phyloP scores from a whole-genome alignment of 2,113 vertebrate genomes.

The Spea multiplicata region DNA sequence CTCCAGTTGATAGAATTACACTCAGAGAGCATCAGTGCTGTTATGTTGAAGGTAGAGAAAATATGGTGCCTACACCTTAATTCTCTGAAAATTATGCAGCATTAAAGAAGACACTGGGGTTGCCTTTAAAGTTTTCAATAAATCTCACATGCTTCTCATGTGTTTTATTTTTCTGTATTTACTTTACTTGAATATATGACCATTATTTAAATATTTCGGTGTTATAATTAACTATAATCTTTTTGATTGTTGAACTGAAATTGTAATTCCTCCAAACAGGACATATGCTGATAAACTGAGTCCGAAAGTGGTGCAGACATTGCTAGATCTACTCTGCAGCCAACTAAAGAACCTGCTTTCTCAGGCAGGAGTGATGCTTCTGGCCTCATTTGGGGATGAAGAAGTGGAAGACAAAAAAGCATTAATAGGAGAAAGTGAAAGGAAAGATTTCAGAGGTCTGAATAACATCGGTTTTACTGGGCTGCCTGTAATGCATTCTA shows the following conservation, averaged over 20 bases:
- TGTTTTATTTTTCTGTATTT: not conserved
- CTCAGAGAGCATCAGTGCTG: too few species aligned
- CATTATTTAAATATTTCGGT: too few species aligned
- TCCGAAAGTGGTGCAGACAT: conserved; percentile 92
- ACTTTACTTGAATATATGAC: too few species aligned
- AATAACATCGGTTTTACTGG: not conserved
- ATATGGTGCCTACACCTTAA: too few species aligned
- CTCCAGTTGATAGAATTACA: too few species aligned
- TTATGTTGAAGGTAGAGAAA: too few species aligned
- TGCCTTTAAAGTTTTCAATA: too few species aligned
- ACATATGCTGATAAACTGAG: conserved; percentile 93
- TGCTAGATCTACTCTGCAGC: conserved; percentile 93
- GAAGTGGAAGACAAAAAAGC: conserved; percentile 76
- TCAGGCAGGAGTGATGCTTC: conserved; percentile 82
- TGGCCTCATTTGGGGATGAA: conserved; percentile 73
- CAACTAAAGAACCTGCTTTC: conserved; percentile 94
- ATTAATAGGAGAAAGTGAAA: conserved; percentile 74
- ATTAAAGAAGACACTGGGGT: too few species aligned
- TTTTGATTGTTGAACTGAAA: too few species aligned
- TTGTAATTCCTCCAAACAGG: conserved; percentile 54
- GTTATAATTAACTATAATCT: too few species aligned
- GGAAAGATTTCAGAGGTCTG: conserved; percentile 88
- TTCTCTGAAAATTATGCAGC: too few species aligned
- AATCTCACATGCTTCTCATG: too few species aligned
- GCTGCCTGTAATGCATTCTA: not conserved